Conservation (phyloP, 1,140 invertebrate genomes). For the Panulirus ornatus region DNA sequence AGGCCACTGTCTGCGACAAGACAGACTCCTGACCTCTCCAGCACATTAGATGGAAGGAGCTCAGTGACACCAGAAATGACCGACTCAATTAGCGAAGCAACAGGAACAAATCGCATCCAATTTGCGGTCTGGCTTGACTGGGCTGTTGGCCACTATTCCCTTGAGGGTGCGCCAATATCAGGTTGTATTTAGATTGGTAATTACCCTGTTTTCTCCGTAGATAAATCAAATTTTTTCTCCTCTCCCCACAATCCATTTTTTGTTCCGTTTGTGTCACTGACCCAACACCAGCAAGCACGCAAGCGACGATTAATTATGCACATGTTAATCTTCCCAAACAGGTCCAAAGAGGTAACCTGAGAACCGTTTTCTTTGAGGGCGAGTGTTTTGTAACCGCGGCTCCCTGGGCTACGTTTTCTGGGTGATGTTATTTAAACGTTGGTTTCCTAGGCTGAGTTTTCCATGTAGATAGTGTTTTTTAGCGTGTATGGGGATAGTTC, state of each 20-base stretch:
- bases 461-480: too few relatives aligned
- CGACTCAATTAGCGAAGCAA: slow-evolving; percentile 23
- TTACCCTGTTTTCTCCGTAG: slow-evolving; percentile 38
- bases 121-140: neutral
- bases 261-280: slow-evolving; percentile 20
- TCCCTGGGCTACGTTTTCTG: too few relatives aligned
- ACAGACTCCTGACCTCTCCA: neutral
- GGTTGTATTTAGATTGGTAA: slow-evolving; percentile 49
- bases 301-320: neutral
- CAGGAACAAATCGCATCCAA: slow-evolving; percentile 46
- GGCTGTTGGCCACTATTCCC: neutral
- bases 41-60: neutral
- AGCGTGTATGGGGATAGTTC: too few relatives aligned
- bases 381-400: too few relatives aligned
- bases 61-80: neutral
- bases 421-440: too few relatives aligned
- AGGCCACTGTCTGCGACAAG: too few relatives aligned
- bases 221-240: slow-evolving; percentile 39
- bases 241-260: neutral
- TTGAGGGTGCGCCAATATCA: slow-evolving; percentile 16
- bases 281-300: neutral
- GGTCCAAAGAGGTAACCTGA: neutral
- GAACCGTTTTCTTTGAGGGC: too few relatives aligned
- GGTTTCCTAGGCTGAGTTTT: too few relatives aligned
- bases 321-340: neutral